Evolutionary conservation across 2,888 invertebrate species (phyloP), one percentile per base, ranked within the genome.

Genomic region (Eupithecia pulchellata): DNA sequence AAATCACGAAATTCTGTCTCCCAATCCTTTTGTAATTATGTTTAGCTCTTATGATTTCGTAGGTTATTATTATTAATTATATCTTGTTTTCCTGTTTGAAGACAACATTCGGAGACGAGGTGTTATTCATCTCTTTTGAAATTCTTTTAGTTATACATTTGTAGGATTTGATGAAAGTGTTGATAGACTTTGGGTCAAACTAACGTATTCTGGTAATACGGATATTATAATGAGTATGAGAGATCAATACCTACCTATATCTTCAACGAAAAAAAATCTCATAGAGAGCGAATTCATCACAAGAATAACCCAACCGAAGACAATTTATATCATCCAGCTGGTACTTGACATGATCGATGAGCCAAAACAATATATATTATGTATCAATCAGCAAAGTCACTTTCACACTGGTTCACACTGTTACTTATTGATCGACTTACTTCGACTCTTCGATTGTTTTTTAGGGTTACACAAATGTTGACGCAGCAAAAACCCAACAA

Each of bases 271-370:
- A n/a, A n/a, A n/a, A 61, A 20, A 34, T 58, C 27, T 27, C 42
- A 66, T 60, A 60, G 66, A 30, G 61, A 42, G 17, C 52, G 25
- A 36, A 32, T 52, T 25, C 9, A 52, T 52, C 52, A 52, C 25
- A 52, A 52, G 52, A 52, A 25, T 52, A 52, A 52, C 52, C 25
- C 34, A 29, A 64, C 55, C 62, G 17, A 57, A 66, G 64, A 68
- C 17, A 62, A 6, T 27, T 47, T 13, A 60, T 66, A 66, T 20
- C 30, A 60, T 42, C 55, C 39, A 8, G 80, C 79, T 80, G 57
- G 29, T 78, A 75, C 77, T 80, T 81, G 79, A 70, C 77, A 81
- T 85, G 87, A 87, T 88, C 84, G 85, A 86, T 86, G 84, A 80
- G 32, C 25, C 34, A 9, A 61, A 70, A 81, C 81, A 82, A 84